Percentiles rank a stretch among this genome's conserved stretches.
phyloP scores from a whole-genome alignment of 2,797 vertebrate genomes.

The Pipistrellus kuhlii region DNA sequence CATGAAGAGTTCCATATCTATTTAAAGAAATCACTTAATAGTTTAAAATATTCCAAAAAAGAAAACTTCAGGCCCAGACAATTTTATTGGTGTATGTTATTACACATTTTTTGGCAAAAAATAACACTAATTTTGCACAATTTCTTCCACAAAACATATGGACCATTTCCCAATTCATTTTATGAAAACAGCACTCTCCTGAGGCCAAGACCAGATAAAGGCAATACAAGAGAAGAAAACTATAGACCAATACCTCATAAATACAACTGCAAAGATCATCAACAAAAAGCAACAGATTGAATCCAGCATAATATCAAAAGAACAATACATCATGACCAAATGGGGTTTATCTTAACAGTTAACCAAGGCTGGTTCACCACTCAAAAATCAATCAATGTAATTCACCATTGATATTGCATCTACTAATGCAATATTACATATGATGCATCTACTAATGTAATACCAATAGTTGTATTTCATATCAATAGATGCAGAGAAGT shows the following conservation, averaged over 20 bases:
- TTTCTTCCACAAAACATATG: not conserved
- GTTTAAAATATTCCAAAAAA: not conserved
- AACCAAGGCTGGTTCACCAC: not conserved
- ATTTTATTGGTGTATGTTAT: constrained; percentile 4
- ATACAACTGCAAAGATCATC: not conserved
- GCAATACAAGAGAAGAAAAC: not conserved
- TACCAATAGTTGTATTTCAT: not conserved
- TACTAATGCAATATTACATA: not conserved
- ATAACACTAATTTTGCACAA: constrained; percentile 1
- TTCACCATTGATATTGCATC: not conserved
- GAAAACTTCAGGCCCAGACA: not conserved
- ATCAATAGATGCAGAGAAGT: not conserved
- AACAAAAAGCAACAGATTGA: not conserved
- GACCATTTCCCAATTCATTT: not conserved
- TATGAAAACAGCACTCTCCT: not conserved
- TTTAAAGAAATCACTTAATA: not conserved
- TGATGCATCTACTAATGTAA: not conserved
- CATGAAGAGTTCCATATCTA: not conserved
- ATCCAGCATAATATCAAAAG: not conserved
- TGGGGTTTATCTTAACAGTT: not conserved
- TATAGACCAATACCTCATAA: not conserved
- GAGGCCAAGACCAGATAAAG: not conserved
- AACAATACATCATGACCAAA: not conserved
- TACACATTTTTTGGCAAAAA: constrained; percentile 2
- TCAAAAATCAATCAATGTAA: not conserved